Percentiles rank a stretch among this genome's conserved stretches.
phyloP scores from a whole-genome alignment of 2,888 invertebrate genomes.

The Temnothorax unifasciatus region DNA sequence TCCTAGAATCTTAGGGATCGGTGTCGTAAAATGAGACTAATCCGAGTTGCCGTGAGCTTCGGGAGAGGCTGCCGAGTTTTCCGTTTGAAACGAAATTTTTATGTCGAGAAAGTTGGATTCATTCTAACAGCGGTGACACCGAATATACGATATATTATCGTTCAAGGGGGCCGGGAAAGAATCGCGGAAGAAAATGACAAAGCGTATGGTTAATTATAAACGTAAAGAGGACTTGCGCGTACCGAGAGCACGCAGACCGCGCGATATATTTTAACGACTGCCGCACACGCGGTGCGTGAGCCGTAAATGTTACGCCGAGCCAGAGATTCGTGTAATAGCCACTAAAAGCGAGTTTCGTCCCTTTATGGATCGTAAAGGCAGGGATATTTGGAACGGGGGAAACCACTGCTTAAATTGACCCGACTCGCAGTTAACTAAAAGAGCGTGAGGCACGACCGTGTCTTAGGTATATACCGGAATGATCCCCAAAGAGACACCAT shows the following conservation, averaged over 20 bases:
- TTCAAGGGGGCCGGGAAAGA: background rate
- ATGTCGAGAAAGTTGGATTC: background rate
- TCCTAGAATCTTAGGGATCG: background rate
- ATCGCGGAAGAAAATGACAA: background rate
- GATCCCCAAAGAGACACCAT: background rate
- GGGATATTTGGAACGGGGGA: constrained; percentile 74
- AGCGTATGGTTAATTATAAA: constrained; percentile 61
- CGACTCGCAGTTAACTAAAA: constrained; percentile 62
- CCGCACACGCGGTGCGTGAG: constrained; percentile 73
- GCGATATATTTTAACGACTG: constrained; percentile 75
- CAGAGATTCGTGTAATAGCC: constrained; percentile 77
- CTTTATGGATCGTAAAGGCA: constrained; percentile 77
- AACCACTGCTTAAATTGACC: constrained; percentile 54
- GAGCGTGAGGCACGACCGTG: constrained; percentile 48
- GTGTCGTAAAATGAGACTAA: background rate
- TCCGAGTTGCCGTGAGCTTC: background rate
- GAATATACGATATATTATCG: background rate
- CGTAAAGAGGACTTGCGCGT: constrained; percentile 60
- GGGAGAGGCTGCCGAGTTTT: background rate
- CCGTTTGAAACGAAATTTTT: background rate
- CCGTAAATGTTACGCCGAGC: constrained; percentile 76
- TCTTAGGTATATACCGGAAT: background rate
- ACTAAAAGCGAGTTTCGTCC: constrained; percentile 74
- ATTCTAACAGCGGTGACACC: background rate
- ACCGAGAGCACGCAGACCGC: constrained; percentile 50